Evolutionary conservation across 2,888 invertebrate species (phyloP).

Genomic region (Nasonovia ribisnigri): DNA sequence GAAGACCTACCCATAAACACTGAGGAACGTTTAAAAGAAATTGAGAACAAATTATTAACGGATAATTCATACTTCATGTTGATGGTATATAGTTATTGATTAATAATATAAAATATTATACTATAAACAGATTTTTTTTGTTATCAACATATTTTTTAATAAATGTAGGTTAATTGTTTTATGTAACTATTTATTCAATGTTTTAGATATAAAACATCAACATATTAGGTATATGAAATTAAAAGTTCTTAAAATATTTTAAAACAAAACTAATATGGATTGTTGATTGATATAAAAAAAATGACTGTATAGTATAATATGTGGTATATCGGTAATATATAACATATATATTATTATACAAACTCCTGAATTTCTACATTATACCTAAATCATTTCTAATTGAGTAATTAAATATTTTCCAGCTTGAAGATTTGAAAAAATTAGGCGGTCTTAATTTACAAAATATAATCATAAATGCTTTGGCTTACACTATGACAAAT

Average conservation of each 20-base stretch:
- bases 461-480: neutral
- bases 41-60: neutral
- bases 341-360: no score
- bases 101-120: neutral
- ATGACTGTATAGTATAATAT: no score
- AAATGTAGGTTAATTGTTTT: neutral
- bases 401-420: no score
- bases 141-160: neutral
- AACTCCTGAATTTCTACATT: no score
- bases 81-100: neutral
- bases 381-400: no score
- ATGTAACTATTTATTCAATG: neutral
- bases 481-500: neutral
- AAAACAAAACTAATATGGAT: no score
- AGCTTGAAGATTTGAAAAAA: no score
- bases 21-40: neutral
- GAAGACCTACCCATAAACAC: neutral
- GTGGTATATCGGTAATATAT: no score
- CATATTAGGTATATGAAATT: neutral
- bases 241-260: no score
- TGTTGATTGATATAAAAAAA: no score
- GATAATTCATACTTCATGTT: neutral
- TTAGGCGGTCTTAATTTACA: no score
- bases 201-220: neutral
- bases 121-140: neutral